Evolutionary conservation across 2,888 invertebrate species (phyloP), one percentile per base, ranked within the genome.

Genomic region (Phrixothrix hirtus): DNA sequence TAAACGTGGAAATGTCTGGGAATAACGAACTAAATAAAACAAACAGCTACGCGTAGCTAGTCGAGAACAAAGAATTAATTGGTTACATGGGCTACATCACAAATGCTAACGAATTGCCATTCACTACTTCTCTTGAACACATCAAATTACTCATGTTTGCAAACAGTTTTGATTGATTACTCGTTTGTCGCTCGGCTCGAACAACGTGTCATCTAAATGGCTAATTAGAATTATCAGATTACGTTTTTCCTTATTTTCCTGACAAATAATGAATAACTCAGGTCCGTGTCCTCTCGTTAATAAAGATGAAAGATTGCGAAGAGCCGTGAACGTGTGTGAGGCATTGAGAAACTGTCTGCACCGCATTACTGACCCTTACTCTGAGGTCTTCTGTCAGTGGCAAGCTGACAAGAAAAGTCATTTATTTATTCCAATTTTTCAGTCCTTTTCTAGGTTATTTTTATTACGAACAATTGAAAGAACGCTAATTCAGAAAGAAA

Each of bases 1-100:
- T 38, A 53, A 53, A 53, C 52, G 52, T 43, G 52, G 46, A 53
- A 53, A 53, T 53, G 52, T 53, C 52, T 53, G 52, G 42, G 42
- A 53, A 49, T 53, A 53, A 53, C 46, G 52, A 50, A 50, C 55
- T 49, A 55, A 55, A 49, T 49, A 55, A 50, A 55, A 46, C 46
- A 50, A 55, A 55, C 48, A 46, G 36, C 36, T 45, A 37, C 50
- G 44, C 44, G 44, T 49, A 49, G 45, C 55, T 55, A 58, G 58
- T 55, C 57, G 51, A 45, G 60, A 58, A 63, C 65, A 65, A 65
- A 63, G 65, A 63, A 62, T 64, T 64, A 65, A 65, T 65, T 65
- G 65, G 61, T 61, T 59, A 61, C 64, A 62, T 62, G 61, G 64
- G 61, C 61, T 56, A 59, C 64, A 62, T 63, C 62, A 59, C 62